Evolutionary conservation across 2,113 vertebrate genomes (phyloP).

Genomic region (Ranitomeya variabilis): DNA sequence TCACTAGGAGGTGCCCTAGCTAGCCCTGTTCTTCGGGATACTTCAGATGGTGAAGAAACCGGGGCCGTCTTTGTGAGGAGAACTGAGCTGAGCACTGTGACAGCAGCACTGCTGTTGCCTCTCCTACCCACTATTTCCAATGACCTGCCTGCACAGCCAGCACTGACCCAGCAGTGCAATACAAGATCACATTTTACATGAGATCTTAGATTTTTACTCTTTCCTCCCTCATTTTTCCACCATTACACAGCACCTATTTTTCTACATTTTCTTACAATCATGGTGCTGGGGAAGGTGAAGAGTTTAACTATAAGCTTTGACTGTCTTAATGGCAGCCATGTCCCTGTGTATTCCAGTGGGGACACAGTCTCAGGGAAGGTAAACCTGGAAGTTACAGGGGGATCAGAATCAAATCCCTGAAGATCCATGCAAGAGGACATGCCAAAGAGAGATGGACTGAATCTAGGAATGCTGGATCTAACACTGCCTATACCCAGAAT

Average conservation of each 20-base stretch:
- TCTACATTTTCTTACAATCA: constrained; percentile 77
- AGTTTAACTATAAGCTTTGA: constrained; percentile 96
- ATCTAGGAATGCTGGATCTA: constrained; percentile 96
- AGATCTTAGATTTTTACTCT: constrained; percentile 65
- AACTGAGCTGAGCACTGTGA: constrained; percentile 67
- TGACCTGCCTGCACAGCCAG: constrained; percentile 76
- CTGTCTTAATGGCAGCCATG: constrained; percentile 98
- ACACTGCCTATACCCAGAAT: constrained; percentile 98
- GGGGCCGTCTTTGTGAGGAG: constrained; percentile 89
- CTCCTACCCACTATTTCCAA: constrained; percentile 74
- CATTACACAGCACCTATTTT: constrained; percentile 66
- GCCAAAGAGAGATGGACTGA: constrained; percentile 99
- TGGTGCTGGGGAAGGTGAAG: constrained; percentile 99
- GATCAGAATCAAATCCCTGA: constrained; percentile 93
- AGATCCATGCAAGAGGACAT: constrained; percentile 92
- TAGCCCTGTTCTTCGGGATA: too few relatives aligned
- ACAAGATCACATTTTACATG: constrained; percentile 73
- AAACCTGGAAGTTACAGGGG: constrained; percentile 92
- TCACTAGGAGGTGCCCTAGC: too few relatives aligned
- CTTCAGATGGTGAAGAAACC: too few relatives aligned
- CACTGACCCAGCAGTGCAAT: constrained; percentile 78
- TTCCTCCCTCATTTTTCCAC: constrained; percentile 44
- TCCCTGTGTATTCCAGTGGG: constrained; percentile 96
- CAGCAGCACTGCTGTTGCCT: constrained; percentile 81
- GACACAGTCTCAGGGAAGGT: constrained; percentile 98